Evolutionary conservation across 92 coral and sea anemone genomes (phyloP).

Genomic region (Zoanthus sociatus): DNA sequence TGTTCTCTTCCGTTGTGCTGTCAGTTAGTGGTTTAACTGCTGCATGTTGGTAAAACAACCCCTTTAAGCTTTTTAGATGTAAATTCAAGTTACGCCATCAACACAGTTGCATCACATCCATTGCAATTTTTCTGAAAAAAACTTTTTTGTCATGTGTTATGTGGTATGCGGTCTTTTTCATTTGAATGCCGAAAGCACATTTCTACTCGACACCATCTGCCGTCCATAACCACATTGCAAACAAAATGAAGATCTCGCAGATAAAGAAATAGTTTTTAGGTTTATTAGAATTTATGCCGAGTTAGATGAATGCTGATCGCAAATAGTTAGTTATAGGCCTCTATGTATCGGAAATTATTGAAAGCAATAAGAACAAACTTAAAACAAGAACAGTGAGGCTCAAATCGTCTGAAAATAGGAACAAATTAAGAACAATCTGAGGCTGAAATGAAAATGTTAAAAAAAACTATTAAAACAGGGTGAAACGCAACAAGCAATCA

Average conservation of each 20-base stretch:
- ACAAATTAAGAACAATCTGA: no score
- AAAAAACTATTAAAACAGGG: no score
- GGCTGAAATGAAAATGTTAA: no score
- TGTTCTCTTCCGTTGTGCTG: neutral
- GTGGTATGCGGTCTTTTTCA: neutral
- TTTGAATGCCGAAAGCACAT: constrained; percentile 23
- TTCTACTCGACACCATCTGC: constrained; percentile 30
- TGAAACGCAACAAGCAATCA: no score
- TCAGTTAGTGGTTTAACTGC: neutral
- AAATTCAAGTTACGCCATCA: neutral
- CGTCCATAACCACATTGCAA: neutral
- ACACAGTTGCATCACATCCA: neutral
- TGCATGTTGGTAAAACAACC: neutral
- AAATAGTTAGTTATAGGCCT: neutral
- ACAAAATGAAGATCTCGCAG: constrained; percentile 4
- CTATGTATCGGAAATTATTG: no score
- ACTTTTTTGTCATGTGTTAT: neutral
- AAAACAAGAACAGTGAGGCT: no score
- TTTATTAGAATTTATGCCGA: neutral
- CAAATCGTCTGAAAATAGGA: no score
- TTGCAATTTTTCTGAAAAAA: neutral
- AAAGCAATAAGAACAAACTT: no score
- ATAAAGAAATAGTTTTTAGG: neutral
- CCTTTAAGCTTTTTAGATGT: neutral
- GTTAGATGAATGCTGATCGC: no score